Percentiles rank a stretch among this genome's conserved stretches.
phyloP scores from a whole-genome alignment of 35 echinoderm and acorn worm genomes.

The Chiridota heheva region DNA sequence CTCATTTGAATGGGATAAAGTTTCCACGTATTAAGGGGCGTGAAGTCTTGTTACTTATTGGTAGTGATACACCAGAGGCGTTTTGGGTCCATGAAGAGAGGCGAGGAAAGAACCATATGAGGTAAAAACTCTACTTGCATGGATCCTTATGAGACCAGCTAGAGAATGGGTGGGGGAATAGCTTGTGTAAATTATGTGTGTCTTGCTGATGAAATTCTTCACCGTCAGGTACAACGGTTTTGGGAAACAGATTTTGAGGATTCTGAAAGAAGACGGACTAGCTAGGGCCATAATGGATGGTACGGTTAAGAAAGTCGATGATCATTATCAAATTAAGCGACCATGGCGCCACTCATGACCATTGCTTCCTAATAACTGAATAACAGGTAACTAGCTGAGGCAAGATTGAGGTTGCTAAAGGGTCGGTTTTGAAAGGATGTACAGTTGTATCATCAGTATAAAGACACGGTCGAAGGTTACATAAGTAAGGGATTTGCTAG shows the following conservation, averaged over 20 bases:
- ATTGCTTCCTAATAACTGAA: slow-evolving; percentile 23
- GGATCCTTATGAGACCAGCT: slow-evolving; percentile 24
- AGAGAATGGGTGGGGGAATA: not conserved
- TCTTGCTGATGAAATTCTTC: not conserved
- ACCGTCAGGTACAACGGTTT: slow-evolving; percentile 1
- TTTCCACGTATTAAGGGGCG: slow-evolving; percentile 9
- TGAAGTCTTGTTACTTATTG: not conserved
- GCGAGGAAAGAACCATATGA: slow-evolving; percentile 24
- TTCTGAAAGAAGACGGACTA: not conserved
- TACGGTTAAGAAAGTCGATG: not conserved
- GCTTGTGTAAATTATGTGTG: not conserved
- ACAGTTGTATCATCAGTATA: no score
- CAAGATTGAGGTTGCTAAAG: slow-evolving; percentile 49
- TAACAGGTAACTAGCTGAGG: slow-evolving; percentile 35
- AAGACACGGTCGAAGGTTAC: no score
- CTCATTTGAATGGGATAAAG: not conserved
- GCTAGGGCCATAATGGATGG: slow-evolving; percentile 54
- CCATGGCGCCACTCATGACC: slow-evolving; percentile 43
- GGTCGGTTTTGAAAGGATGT: slow-evolving; percentile 35
- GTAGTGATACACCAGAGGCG: slow-evolving; percentile 17
- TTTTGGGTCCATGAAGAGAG: slow-evolving; percentile 5
- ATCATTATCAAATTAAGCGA: slow-evolving; percentile 49
- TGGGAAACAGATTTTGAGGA: slow-evolving; percentile 20
- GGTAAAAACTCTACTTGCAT: not conserved
- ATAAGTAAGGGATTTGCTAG: no score